phyloP scores from a whole-genome alignment of 2,113 vertebrate genomes.

The Colossoma macropomum region DNA sequence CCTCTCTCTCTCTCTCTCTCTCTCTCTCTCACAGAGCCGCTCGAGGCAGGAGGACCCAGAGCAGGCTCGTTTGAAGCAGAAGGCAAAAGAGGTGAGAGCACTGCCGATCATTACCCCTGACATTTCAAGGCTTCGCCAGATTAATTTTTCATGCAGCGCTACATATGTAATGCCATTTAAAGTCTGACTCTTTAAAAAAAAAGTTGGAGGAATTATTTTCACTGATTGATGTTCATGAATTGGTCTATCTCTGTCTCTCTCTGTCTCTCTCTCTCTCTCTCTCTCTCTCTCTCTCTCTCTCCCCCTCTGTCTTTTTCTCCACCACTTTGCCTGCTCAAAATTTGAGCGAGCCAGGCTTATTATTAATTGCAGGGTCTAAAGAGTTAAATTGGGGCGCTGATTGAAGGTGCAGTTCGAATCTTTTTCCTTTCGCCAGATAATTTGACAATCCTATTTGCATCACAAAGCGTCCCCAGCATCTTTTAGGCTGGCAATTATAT shows the following conservation, averaged over 20 bases:
- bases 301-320: not conserved
- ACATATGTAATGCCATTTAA: constrained; percentile 98
- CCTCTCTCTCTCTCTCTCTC: constrained; percentile 65
- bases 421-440: constrained; percentile 22
- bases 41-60: constrained; percentile 95
- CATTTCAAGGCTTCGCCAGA: constrained; percentile 89
- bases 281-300: constrained; percentile 64
- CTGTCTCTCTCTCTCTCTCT: constrained; percentile 50
- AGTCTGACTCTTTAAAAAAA: constrained; percentile 81
- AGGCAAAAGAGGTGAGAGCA: constrained; percentile 93
- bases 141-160: constrained; percentile 96
- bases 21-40: constrained; percentile 83
- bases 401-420: constrained; percentile 43
- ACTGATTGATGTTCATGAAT: constrained; percentile 87
- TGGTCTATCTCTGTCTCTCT: constrained; percentile 74
- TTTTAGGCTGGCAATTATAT: not conserved
- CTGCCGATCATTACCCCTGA: constrained; percentile 94
- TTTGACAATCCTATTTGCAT: constrained; percentile 60
- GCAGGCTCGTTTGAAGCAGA: constrained; percentile 92
- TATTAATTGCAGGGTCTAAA: constrained; percentile 28
- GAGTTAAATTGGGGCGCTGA: constrained; percentile 38
- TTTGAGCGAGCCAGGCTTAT: constrained; percentile 1
- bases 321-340: not conserved
- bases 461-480: constrained; percentile 50
- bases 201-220: constrained; percentile 90